Evolutionary conservation across 2,113 vertebrate species (phyloP).

Genomic region (Myrmecophaga tridactyla): DNA sequence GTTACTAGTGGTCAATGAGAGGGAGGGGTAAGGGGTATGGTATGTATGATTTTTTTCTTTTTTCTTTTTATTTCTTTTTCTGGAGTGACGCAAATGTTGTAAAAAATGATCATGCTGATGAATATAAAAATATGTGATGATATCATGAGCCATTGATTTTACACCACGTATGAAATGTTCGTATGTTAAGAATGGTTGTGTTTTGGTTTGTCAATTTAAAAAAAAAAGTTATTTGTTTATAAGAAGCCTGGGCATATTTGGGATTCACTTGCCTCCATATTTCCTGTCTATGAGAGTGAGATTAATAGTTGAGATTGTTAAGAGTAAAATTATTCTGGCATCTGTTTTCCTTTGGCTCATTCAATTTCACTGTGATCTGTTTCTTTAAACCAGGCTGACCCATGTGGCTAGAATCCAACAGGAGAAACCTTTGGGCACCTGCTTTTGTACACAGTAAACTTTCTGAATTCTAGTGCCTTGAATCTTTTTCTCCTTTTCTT

Average conservation of each 20-base stretch:
- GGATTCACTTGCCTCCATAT: neutral
- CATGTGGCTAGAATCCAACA: neutral
- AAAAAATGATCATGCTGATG: too few relatives aligned
- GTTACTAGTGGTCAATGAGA: too few relatives aligned
- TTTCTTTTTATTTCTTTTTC: too few relatives aligned
- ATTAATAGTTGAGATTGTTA: neutral
- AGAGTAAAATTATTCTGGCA: neutral
- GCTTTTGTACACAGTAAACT: neutral
- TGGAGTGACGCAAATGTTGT: too few relatives aligned
- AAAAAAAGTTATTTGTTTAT: neutral
- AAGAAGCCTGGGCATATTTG: neutral
- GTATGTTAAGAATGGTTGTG: too few relatives aligned
- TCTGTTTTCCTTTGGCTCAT: neutral
- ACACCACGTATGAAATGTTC: too few relatives aligned
- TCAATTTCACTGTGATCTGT: neutral
- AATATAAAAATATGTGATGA: too few relatives aligned
- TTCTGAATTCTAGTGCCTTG: neutral
- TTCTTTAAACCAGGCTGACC: neutral
- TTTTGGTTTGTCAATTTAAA: too few relatives aligned
- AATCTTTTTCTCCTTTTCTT: neutral
- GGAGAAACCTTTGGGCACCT: neutral
- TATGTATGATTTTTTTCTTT: too few relatives aligned
- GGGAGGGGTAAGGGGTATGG: too few relatives aligned
- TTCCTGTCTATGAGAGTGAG: neutral
- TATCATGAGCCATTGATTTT: too few relatives aligned